These are phyloP conservation scores for Himalopsyche kuldschensis DNA, from an alignment of 2,888 invertebrate genomes.

Conservation along the genomic window DNA sequence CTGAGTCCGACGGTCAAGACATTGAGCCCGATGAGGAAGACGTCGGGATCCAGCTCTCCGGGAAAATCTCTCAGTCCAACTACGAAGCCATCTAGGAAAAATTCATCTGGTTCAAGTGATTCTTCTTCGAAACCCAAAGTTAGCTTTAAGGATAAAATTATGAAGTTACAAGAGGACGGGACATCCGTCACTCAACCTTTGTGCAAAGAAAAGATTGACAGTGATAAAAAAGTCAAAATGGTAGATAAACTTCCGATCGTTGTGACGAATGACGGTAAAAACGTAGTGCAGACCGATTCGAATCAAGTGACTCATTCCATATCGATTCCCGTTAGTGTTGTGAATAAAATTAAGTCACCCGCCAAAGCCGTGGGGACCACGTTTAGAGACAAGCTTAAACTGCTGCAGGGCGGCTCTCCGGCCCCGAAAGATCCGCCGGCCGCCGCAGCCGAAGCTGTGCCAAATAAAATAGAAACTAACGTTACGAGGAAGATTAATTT, in stretches of 20 bases:
- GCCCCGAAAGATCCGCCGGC: conserved; percentile 46
- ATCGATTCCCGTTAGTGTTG: conserved; percentile 58
- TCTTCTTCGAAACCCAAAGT: conserved; percentile 59
- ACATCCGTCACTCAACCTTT: conserved; percentile 55
- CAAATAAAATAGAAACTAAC: conserved; percentile 45
- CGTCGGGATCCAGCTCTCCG: conserved; percentile 56
- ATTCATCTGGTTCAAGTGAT: conserved; percentile 55
- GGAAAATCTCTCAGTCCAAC: conserved; percentile 57
- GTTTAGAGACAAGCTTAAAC: conserved; percentile 57
- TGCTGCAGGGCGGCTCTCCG: conserved; percentile 48
- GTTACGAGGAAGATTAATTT: conserved; percentile 43
- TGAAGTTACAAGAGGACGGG: conserved; percentile 60
- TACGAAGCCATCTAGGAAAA: conserved; percentile 55
- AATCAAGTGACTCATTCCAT: conserved; percentile 51
- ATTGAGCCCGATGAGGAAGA: conserved; percentile 56
- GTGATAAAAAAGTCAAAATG: conserved; percentile 21
- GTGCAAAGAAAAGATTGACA: conserved; percentile 46
- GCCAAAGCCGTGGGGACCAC: conserved; percentile 56
- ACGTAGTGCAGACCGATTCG: conserved; percentile 38
- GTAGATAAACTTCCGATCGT: conserved; percentile 15
- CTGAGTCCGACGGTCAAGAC: conserved; percentile 57
- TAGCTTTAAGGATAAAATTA: conserved; percentile 64
- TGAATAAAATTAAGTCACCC: conserved; percentile 59
- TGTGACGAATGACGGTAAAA: conserved; percentile 49
- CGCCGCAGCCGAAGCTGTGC: conserved; percentile 41